phyloP scores from a whole-genome alignment of 2,113 vertebrate genomes.

The Chloebia gouldiae region DNA sequence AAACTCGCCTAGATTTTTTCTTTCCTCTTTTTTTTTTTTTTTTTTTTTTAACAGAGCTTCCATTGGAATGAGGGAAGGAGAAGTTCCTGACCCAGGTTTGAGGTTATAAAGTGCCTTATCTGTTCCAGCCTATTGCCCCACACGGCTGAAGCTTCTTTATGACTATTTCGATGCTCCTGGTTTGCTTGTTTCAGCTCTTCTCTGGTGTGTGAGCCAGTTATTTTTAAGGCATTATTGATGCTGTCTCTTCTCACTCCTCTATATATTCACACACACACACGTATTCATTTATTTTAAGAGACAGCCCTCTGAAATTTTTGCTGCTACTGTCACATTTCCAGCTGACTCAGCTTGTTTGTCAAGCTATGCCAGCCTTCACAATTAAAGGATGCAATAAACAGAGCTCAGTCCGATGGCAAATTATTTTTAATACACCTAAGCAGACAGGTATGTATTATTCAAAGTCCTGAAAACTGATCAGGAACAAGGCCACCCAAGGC shows the following conservation, averaged over 20 bases:
- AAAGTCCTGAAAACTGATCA: slow-evolving; percentile 54
- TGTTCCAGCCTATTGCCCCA: slow-evolving; percentile 64
- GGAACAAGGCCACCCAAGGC: slow-evolving; percentile 57
- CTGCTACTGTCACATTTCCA: slow-evolving; percentile 19
- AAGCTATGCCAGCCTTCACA: slow-evolving; percentile 22
- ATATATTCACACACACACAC: not conserved
- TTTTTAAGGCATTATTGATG: slow-evolving; percentile 8
- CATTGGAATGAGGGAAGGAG: slow-evolving; percentile 69
- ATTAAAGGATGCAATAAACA: slow-evolving; percentile 25
- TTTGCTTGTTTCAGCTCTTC: slow-evolving; percentile 27
- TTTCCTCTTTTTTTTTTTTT: slow-evolving; percentile 11
- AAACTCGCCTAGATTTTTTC: slow-evolving; percentile 81
- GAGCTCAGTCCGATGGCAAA: slow-evolving; percentile 24
- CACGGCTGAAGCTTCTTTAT: slow-evolving; percentile 19
- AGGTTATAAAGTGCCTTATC: slow-evolving; percentile 16
- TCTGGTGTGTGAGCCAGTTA: slow-evolving; percentile 36
- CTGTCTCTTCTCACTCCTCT: slow-evolving; percentile 25
- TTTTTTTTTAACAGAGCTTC: slow-evolving; percentile 76
- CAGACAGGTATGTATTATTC: slow-evolving; percentile 9
- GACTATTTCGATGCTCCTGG: not conserved
- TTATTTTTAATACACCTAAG: slow-evolving; percentile 19
- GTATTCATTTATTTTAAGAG: not conserved
- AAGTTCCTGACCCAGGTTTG: slow-evolving; percentile 57
- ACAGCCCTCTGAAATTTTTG: slow-evolving; percentile 28
- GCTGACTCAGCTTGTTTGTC: slow-evolving; percentile 28